Evolutionary conservation across 2,888 invertebrate genomes (phyloP), one percentile per base, ranked within the genome.

Genomic region (Malthinus flaveolus): DNA sequence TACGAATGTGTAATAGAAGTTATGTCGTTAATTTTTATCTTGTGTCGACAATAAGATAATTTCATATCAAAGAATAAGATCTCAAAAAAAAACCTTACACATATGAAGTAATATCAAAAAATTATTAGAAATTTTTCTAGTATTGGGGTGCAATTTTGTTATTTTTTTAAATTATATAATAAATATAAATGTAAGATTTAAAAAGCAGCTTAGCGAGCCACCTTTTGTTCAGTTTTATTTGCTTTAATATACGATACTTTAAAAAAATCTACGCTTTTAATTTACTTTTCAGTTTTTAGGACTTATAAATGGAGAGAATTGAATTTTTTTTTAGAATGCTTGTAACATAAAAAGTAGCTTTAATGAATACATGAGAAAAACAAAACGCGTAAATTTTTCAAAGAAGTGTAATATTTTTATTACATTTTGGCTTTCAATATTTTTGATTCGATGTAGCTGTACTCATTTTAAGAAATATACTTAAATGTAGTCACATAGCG

Each of bases 401-500:
- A 23, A 23, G 23, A 23, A 23, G 5, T 23, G 23, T 23, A 23
- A 23, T 23, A 23, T 23, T 23, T 23, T 23, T 23, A 23, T 23
- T 23, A 23, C 23, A 23, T 23, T 23, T 23, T 23, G 2, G 23
- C 23, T 23, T 23, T 23, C 2, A 23, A 23, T 23, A 23, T 23
- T 23, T 23, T 23, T 2, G 5, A 23, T 23, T 23, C 23, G 23
- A 23, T 23, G 23, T 23, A 23, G 23, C 23, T 23, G 23, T 23
- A 23, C 23, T 23, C 23, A 23, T 23, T 23, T 5, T 23, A 23
- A 23, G 5, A 13, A 23, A 42, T 42, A 42, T 42, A 42, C 39
- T 42, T 42, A 42, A 59, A 55, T 34, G 50, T 59, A 59, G 59
- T 59, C 59, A 50, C 15, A 23, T 59, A 59, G 59, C 32, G 59